These are phyloP conservation scores for Sussaba pulchella DNA, from an alignment of 2,888 invertebrate species.

Conservation along the genomic window DNA sequence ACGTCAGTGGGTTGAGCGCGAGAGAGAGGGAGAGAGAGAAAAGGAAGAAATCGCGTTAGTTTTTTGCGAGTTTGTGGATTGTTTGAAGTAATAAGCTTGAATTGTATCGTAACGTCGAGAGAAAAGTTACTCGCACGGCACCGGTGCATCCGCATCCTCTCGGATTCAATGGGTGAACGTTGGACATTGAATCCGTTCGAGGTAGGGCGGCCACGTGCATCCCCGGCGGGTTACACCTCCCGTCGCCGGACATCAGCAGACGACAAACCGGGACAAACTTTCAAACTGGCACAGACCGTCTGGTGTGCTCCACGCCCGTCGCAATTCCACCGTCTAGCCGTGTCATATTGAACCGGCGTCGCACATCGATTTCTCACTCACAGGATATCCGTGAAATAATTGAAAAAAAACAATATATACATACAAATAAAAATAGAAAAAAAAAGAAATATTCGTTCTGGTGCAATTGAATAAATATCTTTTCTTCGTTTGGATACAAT, in stretches of 20 bases:
- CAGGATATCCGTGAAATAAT: conserved; percentile 56
- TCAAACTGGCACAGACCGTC: conserved; percentile 83
- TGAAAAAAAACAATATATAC: background rate
- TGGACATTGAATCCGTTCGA: conserved; percentile 76
- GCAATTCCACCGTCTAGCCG: conserved; percentile 63
- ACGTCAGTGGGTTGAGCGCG: background rate
- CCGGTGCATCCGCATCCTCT: conserved; percentile 66
- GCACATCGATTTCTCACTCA: conserved; percentile 52
- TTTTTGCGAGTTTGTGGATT: conserved; percentile 9
- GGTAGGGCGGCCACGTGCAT: conserved; percentile 70
- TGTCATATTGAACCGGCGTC: conserved; percentile 63
- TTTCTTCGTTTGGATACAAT: too few relatives aligned
- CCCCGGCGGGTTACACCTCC: conserved; percentile 40
- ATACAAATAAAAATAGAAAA: too few relatives aligned
- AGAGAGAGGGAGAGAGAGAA: background rate
- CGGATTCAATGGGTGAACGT: conserved; percentile 59
- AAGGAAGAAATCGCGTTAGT: background rate
- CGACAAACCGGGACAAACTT: conserved; percentile 83
- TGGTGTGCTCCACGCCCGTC: conserved; percentile 70
- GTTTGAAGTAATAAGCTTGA: conserved; percentile 53
- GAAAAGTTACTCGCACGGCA: conserved; percentile 44
- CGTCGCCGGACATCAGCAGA: conserved; percentile 65
- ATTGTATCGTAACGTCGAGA: conserved; percentile 44
- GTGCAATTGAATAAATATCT: too few relatives aligned
- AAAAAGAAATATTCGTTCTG: too few relatives aligned